A percentile compares a stretch with the other conserved stretches of the same genome.
Conservation (phyloP, 2,113 vertebrate species). For the Engraulis encrasicolus region DNA sequence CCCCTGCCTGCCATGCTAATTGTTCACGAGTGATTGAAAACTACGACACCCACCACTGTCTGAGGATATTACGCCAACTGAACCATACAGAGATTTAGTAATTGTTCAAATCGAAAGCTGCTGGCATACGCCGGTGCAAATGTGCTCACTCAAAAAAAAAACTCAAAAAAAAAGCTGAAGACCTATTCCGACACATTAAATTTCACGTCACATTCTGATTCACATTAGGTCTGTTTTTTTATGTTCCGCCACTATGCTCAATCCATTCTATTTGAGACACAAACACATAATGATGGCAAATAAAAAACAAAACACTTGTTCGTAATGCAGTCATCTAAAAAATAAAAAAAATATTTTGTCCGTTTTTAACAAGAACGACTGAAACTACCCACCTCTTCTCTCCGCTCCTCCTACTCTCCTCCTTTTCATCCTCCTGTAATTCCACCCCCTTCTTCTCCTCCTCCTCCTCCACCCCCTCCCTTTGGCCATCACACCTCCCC, state of each 20-base stretch:
- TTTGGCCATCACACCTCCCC: no score
- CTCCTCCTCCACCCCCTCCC: no score
- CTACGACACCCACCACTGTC: conserved; percentile 35
- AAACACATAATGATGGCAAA: conserved; percentile 54
- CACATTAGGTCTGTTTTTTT: conserved; percentile 61
- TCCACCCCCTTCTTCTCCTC: neutral
- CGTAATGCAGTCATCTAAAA: conserved; percentile 60
- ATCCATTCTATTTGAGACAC: conserved; percentile 54
- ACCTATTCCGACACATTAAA: conserved; percentile 56
- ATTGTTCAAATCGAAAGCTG: conserved; percentile 48
- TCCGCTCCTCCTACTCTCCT: neutral
- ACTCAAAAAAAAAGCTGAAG: conserved; percentile 41
- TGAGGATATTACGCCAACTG: conserved; percentile 51
- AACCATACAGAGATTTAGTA: conserved; percentile 54
- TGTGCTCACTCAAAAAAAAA: conserved; percentile 45
- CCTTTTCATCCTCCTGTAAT: neutral
- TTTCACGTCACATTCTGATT: conserved; percentile 51
- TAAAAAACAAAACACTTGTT: conserved; percentile 59
- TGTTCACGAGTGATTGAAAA: conserved; percentile 44
- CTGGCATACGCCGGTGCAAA: conserved; percentile 38
- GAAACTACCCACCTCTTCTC: conserved; percentile 46
- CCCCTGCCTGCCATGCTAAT: conserved; percentile 15
- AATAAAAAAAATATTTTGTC: conserved; percentile 65
- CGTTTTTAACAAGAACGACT: conserved; percentile 60
- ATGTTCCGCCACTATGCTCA: conserved; percentile 32